A percentile compares a stretch with the other conserved stretches of the same genome.
Evolutionary conservation across 2,113 vertebrate species (phyloP).

Genomic region (Orycteropus afer): DNA sequence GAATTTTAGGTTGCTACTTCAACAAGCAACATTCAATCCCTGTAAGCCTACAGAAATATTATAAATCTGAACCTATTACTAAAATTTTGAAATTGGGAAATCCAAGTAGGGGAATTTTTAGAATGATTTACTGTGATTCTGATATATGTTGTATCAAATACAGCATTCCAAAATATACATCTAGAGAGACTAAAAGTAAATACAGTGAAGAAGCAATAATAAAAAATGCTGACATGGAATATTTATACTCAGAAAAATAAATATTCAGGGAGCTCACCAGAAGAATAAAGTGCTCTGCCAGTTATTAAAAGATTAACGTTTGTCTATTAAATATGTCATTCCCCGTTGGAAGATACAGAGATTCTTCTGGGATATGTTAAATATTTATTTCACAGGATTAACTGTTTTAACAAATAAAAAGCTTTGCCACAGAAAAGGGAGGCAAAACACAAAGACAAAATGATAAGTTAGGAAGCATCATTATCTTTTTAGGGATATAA

Average conservation of each 20-base stretch:
- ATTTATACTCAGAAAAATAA: conserved; percentile 83
- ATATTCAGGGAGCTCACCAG: conserved; percentile 83
- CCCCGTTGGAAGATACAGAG: conserved; percentile 69
- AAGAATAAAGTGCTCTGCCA: conserved; percentile 85
- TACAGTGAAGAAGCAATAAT: conserved; percentile 61
- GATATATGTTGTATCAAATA: conserved; percentile 56
- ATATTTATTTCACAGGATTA: conserved; percentile 79
- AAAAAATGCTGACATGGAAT: conserved; percentile 71
- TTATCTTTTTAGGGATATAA: conserved; percentile 59
- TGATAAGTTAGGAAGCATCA: conserved; percentile 69
- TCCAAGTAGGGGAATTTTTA: not conserved
- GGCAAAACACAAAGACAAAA: conserved; percentile 77
- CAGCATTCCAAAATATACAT: conserved; percentile 61
- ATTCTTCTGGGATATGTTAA: conserved; percentile 75
- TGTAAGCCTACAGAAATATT: conserved; percentile 16
- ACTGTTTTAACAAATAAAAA: conserved; percentile 58
- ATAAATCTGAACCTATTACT: not conserved
- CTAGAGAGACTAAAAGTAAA: conserved; percentile 72
- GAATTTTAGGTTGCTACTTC: not conserved
- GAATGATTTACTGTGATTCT: conserved; percentile 1
- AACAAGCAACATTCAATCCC: not conserved
- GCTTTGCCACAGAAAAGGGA: conserved; percentile 27
- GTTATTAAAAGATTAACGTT: conserved; percentile 61
- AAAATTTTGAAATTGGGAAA: not conserved
- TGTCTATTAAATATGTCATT: conserved; percentile 68